phyloP scores from a whole-genome alignment of 2,113 vertebrate species.

The Limnothrissa miodon region DNA sequence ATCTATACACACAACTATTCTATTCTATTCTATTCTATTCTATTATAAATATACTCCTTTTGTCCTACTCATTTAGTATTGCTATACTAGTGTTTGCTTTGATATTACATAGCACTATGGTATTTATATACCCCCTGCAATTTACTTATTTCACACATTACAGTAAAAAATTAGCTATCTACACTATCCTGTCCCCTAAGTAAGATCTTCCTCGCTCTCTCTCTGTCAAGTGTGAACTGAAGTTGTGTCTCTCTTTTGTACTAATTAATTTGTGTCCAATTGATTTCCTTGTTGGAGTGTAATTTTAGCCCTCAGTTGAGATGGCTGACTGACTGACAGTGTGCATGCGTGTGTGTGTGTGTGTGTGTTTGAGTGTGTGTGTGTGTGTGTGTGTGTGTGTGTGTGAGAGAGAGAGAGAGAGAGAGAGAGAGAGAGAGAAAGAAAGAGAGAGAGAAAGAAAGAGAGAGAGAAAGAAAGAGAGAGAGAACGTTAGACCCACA shows the following conservation, averaged over 20 bases:
- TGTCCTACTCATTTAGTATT: not conserved
- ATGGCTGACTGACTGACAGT: conserved; percentile 15
- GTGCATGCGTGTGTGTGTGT: conserved; percentile 10
- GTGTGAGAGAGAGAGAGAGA: not conserved
- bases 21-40: too few relatives aligned
- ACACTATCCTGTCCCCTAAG: not conserved
- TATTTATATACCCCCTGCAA: not conserved
- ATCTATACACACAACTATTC: not conserved
- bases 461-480: too few relatives aligned
- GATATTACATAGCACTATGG: not conserved
- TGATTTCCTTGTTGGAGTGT: conserved; percentile 32
- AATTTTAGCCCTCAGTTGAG: not conserved
- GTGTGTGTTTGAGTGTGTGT: too few relatives aligned
- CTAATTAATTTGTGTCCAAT: conserved; percentile 36
- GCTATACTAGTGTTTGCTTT: not conserved
- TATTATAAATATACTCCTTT: too few relatives aligned
- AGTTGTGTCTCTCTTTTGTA: conserved; percentile 15
- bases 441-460: not conserved
- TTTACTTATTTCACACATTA: not conserved
- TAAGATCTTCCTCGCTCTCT: not conserved
- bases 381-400: not conserved
- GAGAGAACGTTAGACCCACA: not conserved
- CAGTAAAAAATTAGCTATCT: not conserved
- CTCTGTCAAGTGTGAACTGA: conserved; percentile 4
- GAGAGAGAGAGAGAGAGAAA: not conserved